phyloP scores from a whole-genome alignment of 1,140 invertebrate genomes.

The Lanistes nyassanus region DNA sequence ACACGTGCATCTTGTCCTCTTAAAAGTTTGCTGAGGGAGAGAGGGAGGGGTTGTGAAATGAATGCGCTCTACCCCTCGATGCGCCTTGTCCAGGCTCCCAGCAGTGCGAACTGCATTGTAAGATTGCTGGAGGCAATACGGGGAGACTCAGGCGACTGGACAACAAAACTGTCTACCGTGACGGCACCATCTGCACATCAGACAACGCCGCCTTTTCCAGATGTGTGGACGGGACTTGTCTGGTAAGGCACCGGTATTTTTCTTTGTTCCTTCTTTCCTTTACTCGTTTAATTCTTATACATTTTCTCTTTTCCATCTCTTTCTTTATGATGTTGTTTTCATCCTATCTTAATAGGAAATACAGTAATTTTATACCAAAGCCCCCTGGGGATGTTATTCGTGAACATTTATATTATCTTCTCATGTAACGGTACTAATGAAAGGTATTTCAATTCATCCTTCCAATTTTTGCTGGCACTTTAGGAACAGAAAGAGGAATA shows the following conservation, averaged over 20 bases:
- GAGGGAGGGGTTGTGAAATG: too few species aligned
- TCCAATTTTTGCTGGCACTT: too few species aligned
- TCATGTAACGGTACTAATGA: too few species aligned
- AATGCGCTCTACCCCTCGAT: not conserved
- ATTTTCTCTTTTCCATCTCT: not conserved
- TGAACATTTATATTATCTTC: too few species aligned
- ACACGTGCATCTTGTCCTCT: too few species aligned
- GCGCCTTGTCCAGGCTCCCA: not conserved
- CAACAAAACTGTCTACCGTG: slow-evolving; percentile 22
- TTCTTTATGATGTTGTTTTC: not conserved
- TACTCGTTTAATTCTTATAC: too few species aligned
- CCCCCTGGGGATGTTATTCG: too few species aligned
- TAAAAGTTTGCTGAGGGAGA: not conserved
- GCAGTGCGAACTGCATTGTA: slow-evolving; percentile 28
- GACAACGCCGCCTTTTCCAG: slow-evolving; percentile 24
- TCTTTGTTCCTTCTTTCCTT: too few species aligned
- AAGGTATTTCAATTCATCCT: too few species aligned
- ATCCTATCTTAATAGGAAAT: too few species aligned
- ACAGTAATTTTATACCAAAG: too few species aligned
- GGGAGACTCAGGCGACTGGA: slow-evolving; percentile 15
- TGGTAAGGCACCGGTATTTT: slow-evolving; percentile 10
- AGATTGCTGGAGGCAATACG: slow-evolving; percentile 7
- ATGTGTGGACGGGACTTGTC: slow-evolving; percentile 32
- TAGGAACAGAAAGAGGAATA: too few species aligned
- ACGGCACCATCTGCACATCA: slow-evolving; percentile 31